Percentiles rank a stretch among this genome's conserved stretches.
Conservation (phyloP, 2,888 invertebrate genomes). For the Eretmocerus hayati region DNA sequence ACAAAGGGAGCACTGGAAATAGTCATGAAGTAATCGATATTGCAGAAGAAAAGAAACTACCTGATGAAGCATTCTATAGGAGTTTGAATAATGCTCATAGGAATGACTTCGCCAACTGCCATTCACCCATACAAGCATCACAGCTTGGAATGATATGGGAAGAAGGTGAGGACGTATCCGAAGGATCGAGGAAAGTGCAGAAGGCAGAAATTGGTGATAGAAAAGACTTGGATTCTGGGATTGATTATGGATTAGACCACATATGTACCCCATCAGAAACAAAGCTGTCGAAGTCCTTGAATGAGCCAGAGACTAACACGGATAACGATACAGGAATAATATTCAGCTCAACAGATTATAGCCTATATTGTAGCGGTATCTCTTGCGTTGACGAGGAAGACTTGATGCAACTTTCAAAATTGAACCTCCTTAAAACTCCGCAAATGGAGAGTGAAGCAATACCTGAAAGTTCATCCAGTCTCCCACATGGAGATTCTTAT, state of each 20-base stretch:
- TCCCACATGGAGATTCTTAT: too few species aligned
- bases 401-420: constrained; percentile 65
- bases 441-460: constrained; percentile 72
- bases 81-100: constrained; percentile 82
- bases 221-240: background rate
- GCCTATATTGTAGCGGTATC: constrained; percentile 68
- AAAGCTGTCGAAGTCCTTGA: background rate
- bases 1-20: background rate
- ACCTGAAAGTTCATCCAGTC: too few species aligned
- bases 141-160: constrained; percentile 84
- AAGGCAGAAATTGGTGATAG: background rate
- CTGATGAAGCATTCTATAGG: constrained; percentile 81
- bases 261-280: background rate
- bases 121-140: constrained; percentile 58
- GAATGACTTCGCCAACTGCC: constrained; percentile 64
- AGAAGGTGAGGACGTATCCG: constrained; percentile 68
- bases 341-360: constrained; percentile 70
- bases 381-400: constrained; percentile 73
- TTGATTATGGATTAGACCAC: too few species aligned
- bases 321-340: constrained; percentile 55
- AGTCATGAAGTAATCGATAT: background rate
- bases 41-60: constrained; percentile 58
- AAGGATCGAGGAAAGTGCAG: constrained; percentile 30
- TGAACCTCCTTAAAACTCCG: too few species aligned
- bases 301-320: constrained; percentile 25